Percentiles rank a stretch among this genome's conserved stretches.
phyloP scores from a whole-genome alignment of 2,797 vertebrate species.

The Halcyon smyrnensis region DNA sequence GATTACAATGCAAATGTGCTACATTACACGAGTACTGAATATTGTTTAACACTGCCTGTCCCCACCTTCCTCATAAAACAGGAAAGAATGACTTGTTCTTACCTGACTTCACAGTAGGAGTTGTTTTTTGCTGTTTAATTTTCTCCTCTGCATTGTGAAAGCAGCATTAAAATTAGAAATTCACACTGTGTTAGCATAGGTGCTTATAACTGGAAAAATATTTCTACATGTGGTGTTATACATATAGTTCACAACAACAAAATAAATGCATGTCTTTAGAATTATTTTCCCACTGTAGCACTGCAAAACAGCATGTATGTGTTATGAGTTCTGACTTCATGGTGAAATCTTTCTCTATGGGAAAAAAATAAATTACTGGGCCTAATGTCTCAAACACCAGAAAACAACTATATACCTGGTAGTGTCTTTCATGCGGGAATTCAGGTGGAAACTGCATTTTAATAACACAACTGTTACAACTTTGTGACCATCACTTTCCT shows the following conservation, averaged over 20 bases:
- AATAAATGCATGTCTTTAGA: neutral
- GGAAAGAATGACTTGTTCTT: neutral
- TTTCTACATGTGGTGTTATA: neutral
- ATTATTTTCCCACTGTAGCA: neutral
- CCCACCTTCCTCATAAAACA: neutral
- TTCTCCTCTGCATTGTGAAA: slow-evolving; percentile 70
- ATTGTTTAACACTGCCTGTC: neutral
- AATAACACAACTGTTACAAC: neutral
- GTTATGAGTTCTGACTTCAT: neutral
- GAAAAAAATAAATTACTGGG: neutral
- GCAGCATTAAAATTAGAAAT: slow-evolving; percentile 17
- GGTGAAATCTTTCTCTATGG: neutral
- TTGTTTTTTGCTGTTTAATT: slow-evolving; percentile 65
- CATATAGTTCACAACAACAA: neutral
- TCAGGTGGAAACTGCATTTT: neutral
- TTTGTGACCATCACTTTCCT: neutral
- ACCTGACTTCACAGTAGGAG: slow-evolving; percentile 69
- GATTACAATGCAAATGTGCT: neutral
- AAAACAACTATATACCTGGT: neutral
- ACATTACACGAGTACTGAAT: neutral
- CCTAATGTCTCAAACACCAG: neutral
- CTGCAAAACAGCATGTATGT: neutral
- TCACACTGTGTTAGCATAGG: neutral
- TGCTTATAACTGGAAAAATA: neutral
- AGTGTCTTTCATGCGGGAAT: neutral